Percentiles rank a stretch among this genome's conserved stretches.
Evolutionary conservation across 1,140 invertebrate genomes (phyloP).

Genomic region (Dendroctonus valens): DNA sequence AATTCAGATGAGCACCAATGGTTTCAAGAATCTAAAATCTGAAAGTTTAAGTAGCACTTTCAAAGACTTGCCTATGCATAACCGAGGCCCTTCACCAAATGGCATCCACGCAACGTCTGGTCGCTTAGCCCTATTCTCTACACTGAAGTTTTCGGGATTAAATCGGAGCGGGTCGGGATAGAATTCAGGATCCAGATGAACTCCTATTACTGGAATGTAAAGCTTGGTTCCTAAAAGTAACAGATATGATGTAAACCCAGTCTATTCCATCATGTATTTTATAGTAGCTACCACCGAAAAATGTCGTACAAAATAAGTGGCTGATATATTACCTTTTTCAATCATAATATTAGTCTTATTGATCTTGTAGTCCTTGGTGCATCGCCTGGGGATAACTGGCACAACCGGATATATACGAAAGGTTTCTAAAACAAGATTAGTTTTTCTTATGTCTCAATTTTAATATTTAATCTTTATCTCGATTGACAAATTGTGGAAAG

Average conservation of each 20-base stretch:
- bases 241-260: neutral
- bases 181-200: constrained; percentile 52
- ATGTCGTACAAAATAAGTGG: no score
- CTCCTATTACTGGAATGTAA: constrained; percentile 42
- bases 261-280: neutral
- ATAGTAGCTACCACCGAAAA: neutral
- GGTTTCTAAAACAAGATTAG: constrained; percentile 36
- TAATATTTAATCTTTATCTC: no score
- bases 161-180: constrained; percentile 60
- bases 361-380: constrained; percentile 49
- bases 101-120: constrained; percentile 55
- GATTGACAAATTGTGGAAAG: no score
- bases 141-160: constrained; percentile 54
- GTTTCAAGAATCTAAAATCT: no score
- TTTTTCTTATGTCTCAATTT: no score
- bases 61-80: constrained; percentile 53
- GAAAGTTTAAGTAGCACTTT: no score
- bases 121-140: constrained; percentile 47
- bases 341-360: constrained; percentile 40
- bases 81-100: constrained; percentile 59
- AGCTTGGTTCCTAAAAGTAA: constrained; percentile 37
- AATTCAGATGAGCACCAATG: neutral
- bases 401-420: constrained; percentile 35
- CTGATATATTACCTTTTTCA: constrained; percentile 39
- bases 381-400: constrained; percentile 42